A percentile compares a stretch with the other conserved stretches of the same genome.
These are phyloP conservation scores for Carcina quercana DNA, from an alignment of 2,888 invertebrate genomes.

Conservation along the genomic window DNA sequence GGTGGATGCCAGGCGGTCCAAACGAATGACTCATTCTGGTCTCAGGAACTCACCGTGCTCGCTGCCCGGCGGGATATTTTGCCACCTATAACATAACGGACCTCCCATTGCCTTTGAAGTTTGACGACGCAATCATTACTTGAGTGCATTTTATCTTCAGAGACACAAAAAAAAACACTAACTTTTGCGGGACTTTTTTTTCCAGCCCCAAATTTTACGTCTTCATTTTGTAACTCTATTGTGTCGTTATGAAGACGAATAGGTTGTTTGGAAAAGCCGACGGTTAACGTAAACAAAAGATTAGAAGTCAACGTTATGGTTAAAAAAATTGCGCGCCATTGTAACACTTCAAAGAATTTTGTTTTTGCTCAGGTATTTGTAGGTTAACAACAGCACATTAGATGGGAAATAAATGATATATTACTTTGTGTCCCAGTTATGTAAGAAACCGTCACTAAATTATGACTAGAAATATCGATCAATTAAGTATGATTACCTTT, in stretches of 20 bases:
- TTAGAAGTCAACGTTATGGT: constrained; percentile 11
- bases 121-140: constrained; percentile 14
- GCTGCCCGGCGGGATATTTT: constrained; percentile 24
- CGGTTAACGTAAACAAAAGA: constrained; percentile 24
- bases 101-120: constrained; percentile 13
- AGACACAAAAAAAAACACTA: constrained; percentile 2
- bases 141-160: no score
- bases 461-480: no score
- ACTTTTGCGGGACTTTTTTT: constrained; percentile 27
- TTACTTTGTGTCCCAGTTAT: constrained; percentile 9
- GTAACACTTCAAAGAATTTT: constrained; percentile 9
- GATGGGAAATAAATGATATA: no score
- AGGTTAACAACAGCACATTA: no score
- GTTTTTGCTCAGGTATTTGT: constrained; percentile 8
- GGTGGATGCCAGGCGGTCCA: constrained; percentile 47
- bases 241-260: constrained; percentile 15
- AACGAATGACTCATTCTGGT: constrained; percentile 49
- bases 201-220: constrained; percentile 24
- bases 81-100: constrained; percentile 31
- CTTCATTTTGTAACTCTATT: constrained; percentile 24
- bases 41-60: constrained; percentile 25
- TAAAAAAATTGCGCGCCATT: constrained; percentile 11
- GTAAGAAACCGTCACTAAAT: constrained; percentile 25
- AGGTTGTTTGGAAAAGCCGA: constrained; percentile 13
- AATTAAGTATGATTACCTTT: no score